Evolutionary conservation across 2,113 vertebrate species (phyloP), one percentile per base, ranked within the genome.

Genomic region (Gallinago paraguaiae): DNA sequence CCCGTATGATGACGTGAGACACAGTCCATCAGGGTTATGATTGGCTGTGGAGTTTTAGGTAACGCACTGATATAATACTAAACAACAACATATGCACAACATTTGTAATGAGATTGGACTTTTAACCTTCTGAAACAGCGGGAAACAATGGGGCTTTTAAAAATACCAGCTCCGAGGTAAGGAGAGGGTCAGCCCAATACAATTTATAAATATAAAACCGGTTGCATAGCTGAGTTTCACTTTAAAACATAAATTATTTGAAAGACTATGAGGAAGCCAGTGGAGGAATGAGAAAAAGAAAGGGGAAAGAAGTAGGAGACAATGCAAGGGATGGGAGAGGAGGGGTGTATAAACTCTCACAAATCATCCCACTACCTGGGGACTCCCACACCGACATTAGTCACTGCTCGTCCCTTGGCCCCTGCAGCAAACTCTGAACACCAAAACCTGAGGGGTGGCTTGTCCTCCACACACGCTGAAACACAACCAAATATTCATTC

Each of bases 101-200:
- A 51, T 70, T 93, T 82, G 78, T 96, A 96, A 96, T 94, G 94
- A 97, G 95, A 74, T 94, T 96, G 95, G 95, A 97, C 96, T 96
- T 97, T 97, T 95, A 96, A 96, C 94, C 96, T 95, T 86, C 79
- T 94, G 80, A 94, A 93, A 78, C 90, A 95, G 94, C 6, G 68
- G 88, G 88, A 94, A 95, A 93, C 91, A 96, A 93, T 13, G 2
- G 46, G 76, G 85, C 94, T 96, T 94, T 96, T 96, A 96, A 97
- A 97, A 96, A 96, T 96, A 97, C 92, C 92, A 96, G 87, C 95
- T 95, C 93, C 81, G 94, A 90, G 96, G 95, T 93, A 96, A 96
- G 90, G 71, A 96, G 43, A 90, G 93, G 96, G 95, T 97, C 95
- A 96, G 93, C 96, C 94, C 93, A 92, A 81, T 30, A 68, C 79